These are phyloP conservation scores for Melanogrammus aeglefinus DNA, from an alignment of 2,797 vertebrate genomes.

Conservation along the genomic window DNA sequence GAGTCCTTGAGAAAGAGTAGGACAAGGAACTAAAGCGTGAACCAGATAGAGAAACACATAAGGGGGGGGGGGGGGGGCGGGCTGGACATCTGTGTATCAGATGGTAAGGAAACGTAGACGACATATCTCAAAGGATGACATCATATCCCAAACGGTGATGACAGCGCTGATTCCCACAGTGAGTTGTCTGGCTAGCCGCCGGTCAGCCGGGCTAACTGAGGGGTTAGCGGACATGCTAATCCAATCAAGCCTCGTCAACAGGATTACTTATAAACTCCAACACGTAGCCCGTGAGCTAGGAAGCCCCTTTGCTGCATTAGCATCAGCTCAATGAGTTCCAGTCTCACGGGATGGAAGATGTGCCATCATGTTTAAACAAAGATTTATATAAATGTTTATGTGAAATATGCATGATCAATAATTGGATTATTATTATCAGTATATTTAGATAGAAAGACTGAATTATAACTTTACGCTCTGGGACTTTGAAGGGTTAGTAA, in stretches of 20 bases:
- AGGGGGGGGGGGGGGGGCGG: too few species aligned
- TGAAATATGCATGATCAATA: not conserved
- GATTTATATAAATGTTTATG: not conserved
- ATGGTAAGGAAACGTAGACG: not conserved
- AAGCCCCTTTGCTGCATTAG: not conserved
- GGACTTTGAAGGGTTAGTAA: not conserved
- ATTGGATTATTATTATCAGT: not conserved
- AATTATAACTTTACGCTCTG: not conserved
- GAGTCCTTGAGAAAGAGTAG: not conserved
- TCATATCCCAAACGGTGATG: not conserved
- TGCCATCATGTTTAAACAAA: not conserved
- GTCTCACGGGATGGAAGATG: not conserved
- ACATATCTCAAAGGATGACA: not conserved
- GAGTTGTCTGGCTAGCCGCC: not conserved
- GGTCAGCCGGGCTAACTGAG: not conserved
- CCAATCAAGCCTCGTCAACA: slow-evolving; percentile 31
- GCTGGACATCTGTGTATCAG: not conserved
- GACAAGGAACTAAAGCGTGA: not conserved
- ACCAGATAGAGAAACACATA: not conserved
- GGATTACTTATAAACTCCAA: slow-evolving; percentile 34
- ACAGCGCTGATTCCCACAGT: not conserved
- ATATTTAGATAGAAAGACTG: not conserved
- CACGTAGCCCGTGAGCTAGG: not conserved
- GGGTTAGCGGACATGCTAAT: slow-evolving; percentile 16
- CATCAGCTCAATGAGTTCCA: not conserved